Conservation (phyloP, 2,797 vertebrate genomes). For the Vespertilio murinus region DNA sequence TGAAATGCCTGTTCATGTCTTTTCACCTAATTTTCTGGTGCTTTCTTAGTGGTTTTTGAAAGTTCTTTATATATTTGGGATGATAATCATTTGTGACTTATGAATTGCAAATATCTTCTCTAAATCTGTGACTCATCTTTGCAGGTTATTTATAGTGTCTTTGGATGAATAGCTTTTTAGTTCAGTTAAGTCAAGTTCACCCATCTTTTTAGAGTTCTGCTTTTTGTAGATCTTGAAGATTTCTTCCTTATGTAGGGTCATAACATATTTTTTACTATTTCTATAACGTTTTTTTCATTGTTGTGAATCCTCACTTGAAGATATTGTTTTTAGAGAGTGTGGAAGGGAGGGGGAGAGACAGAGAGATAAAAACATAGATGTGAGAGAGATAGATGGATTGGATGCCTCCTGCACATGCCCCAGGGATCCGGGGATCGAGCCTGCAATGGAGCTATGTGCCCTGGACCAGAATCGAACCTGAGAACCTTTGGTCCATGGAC, state of each 20-base stretch:
- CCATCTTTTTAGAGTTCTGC: conserved; percentile 41
- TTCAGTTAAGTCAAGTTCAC: conserved; percentile 51
- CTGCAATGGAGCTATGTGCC: too few species aligned
- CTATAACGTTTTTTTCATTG: not conserved
- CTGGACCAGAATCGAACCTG: too few species aligned
- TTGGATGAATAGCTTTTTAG: conserved; percentile 61
- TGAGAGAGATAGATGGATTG: too few species aligned
- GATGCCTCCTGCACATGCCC: too few species aligned
- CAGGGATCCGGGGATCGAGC: too few species aligned
- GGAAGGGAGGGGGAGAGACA: not conserved
- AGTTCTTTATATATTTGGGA: conserved; percentile 77
- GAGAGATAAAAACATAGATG: too few species aligned
- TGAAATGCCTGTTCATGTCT: conserved; percentile 69
- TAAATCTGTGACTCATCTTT: conserved; percentile 57
- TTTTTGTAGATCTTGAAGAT: conserved; percentile 47
- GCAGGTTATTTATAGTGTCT: conserved; percentile 64
- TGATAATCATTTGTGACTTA: conserved; percentile 65
- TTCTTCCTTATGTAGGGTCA: not conserved
- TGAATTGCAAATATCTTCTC: conserved; percentile 74
- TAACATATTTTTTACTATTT: not conserved
- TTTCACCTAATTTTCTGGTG: conserved; percentile 71
- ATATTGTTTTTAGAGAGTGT: not conserved
- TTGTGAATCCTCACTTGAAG: too few species aligned
- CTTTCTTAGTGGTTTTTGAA: conserved; percentile 76
- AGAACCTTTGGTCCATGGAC: too few species aligned